These are phyloP conservation scores for Hipposideros larvatus DNA, from an alignment of 2,797 vertebrate species.

Conservation along the genomic window DNA sequence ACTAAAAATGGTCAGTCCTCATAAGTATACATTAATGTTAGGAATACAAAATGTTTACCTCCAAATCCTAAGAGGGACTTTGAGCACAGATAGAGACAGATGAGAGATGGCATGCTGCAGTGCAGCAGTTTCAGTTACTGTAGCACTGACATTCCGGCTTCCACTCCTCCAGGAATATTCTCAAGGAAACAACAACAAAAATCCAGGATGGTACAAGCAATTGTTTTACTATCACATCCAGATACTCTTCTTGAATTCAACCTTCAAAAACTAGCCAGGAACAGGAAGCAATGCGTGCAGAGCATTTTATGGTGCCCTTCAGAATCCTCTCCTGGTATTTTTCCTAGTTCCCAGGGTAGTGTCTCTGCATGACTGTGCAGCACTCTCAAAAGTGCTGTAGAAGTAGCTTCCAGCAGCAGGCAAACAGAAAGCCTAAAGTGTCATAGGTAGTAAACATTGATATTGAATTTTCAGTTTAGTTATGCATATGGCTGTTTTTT, in stretches of 20 bases:
- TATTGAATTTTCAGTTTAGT: neutral
- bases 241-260: neutral
- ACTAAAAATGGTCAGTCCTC: neutral
- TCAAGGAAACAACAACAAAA: neutral
- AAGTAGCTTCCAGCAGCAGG: neutral
- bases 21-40: neutral
- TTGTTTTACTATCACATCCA: neutral
- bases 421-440: neutral
- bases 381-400: neutral
- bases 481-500: neutral
- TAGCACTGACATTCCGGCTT: neutral
- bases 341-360: neutral
- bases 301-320: conserved; percentile 36
- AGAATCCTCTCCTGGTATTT: neutral
- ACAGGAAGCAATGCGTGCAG: neutral
- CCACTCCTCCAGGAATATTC: neutral
- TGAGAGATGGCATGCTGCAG: conserved; percentile 78
- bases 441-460: neutral
- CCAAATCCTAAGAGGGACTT: conserved; percentile 81
- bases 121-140: neutral
- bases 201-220: neutral
- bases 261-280: neutral
- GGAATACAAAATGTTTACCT: conserved; percentile 74
- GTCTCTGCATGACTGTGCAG: conserved; percentile 62
- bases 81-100: conserved; percentile 80